Evolutionary conservation across 2,797 vertebrate species (phyloP).

Genomic region (Pseudochromis fuscus): DNA sequence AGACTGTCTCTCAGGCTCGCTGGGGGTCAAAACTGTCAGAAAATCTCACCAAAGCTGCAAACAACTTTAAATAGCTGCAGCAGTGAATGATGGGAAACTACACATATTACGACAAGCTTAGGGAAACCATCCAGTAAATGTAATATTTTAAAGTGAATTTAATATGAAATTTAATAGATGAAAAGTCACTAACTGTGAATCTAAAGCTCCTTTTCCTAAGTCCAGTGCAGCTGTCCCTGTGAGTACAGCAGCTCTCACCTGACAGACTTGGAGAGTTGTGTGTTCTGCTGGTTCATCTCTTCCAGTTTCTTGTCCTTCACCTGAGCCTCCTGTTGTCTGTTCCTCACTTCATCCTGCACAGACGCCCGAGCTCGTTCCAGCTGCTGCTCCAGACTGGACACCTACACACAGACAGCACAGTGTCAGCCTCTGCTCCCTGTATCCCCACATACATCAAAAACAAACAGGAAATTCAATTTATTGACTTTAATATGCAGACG

Average conservation of each 20-base stretch:
- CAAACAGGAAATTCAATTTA: background rate
- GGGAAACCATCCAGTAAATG: background rate
- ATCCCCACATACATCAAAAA: background rate
- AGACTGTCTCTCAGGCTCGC: constrained; percentile 52
- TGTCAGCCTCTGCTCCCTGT: background rate
- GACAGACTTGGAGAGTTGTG: constrained; percentile 73
- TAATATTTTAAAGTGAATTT: background rate
- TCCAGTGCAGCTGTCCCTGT: background rate
- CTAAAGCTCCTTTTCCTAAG: background rate
- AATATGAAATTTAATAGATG: background rate
- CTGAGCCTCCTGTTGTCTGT: constrained; percentile 80
- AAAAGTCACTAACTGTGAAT: background rate
- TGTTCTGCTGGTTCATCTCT: constrained; percentile 81
- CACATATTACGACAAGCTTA: background rate
- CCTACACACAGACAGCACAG: constrained; percentile 71
- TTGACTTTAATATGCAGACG: too few relatives aligned
- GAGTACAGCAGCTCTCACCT: constrained; percentile 65
- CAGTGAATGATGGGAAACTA: background rate
- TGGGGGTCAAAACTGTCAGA: constrained; percentile 6
- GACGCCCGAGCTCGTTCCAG: constrained; percentile 86
- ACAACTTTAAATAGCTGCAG: background rate
- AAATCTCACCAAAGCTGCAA: constrained; percentile 5
- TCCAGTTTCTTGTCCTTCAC: constrained; percentile 80
- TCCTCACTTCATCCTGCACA: constrained; percentile 84
- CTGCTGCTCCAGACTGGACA: constrained; percentile 90